Evolutionary conservation across 1,140 invertebrate species (phyloP), one percentile per base, ranked within the genome.

Genomic region (Drosophila kurseongensis): DNA sequence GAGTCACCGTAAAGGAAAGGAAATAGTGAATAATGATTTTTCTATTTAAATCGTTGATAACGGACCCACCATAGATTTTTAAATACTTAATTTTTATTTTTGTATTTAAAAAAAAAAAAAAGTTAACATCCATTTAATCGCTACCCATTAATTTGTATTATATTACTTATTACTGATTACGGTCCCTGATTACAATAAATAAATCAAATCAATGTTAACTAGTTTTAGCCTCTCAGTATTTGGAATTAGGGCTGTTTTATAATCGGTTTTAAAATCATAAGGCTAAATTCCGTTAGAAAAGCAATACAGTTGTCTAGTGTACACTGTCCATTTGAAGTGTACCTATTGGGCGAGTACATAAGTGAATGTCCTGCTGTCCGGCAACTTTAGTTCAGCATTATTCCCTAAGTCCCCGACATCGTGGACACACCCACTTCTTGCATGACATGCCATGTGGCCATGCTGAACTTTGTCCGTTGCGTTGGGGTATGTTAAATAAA

Each of bases 351-450:
- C 13, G 42, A 42, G 35, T 55, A 47, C 50, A 61, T 55, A 56
- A 56, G 36, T 42, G 45, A 75, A 60, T 76, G 61, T 76, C 62
- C 55, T 68, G 72, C 27, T 29, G 38, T 44, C 13, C 45, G 7
- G 18, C 14, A 32, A 18, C 23, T 58, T 23, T 12, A 13, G 23
- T 59, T 5, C 16, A 13, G 10, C 9, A 18, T 6, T 23, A 32
- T 32, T 16, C 13, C 12, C 45, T 9, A 16, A 29, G 3, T 10
- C 41, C 41, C 38, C 16, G 12, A 42, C 27, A 41, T n/a, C 32
- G 38, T n/a, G 18, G 52, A 35, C 74, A 77, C 74, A 77, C 74
- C 74, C 63, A 77, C 73, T 77, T 76, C 55, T 77, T 61, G 73
- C 74, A 77, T 77, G 74, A 35, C 62, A 58, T 9, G 35, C 27